Percentiles rank a stretch among this genome's conserved stretches.
phyloP scores from a whole-genome alignment of 1,140 invertebrate genomes.

The Pseudobourletiella spinata region DNA sequence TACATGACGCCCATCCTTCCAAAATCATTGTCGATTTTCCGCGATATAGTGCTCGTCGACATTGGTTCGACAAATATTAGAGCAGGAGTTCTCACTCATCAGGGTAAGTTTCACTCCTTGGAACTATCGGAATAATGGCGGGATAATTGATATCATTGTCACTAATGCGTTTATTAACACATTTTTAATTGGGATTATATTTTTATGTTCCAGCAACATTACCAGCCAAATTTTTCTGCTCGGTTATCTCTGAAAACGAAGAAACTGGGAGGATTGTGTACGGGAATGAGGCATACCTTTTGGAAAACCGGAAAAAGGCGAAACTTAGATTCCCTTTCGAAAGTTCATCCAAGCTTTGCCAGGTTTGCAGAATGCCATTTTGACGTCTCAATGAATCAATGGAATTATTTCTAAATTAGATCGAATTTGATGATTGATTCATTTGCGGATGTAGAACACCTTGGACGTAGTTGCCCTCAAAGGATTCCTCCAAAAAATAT shows the following conservation, averaged over 20 bases:
- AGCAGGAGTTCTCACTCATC: slow-evolving; percentile 49
- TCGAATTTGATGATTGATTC: slow-evolving; percentile 24
- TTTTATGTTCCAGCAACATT: slow-evolving; percentile 49
- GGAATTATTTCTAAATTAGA: no score
- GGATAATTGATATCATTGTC: no score
- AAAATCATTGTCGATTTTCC: slow-evolving; percentile 40
- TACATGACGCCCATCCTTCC: slow-evolving; percentile 35
- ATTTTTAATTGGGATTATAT: slow-evolving; percentile 16
- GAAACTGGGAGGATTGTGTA: slow-evolving; percentile 42
- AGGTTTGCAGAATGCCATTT: no score
- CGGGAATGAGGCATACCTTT: slow-evolving; percentile 48
- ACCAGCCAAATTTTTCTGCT: slow-evolving; percentile 52
- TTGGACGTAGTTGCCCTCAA: slow-evolving; percentile 42
- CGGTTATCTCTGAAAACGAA: slow-evolving; percentile 46
- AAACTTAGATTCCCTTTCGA: slow-evolving; percentile 43
- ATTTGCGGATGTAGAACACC: slow-evolving; percentile 41
- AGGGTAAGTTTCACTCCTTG: slow-evolving; percentile 47
- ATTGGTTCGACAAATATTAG: slow-evolving; percentile 51
- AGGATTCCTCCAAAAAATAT: slow-evolving; percentile 45
- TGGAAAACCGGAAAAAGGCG: slow-evolving; percentile 41
- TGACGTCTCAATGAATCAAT: no score
- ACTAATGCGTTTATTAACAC: not conserved
- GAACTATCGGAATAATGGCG: no score
- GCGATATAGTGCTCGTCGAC: slow-evolving; percentile 48
- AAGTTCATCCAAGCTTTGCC: slow-evolving; percentile 48